Percentiles rank a stretch among this genome's conserved stretches.
These are phyloP conservation scores for Tupaia tana DNA, from an alignment of 2,113 vertebrate genomes.

Conservation along the genomic window DNA sequence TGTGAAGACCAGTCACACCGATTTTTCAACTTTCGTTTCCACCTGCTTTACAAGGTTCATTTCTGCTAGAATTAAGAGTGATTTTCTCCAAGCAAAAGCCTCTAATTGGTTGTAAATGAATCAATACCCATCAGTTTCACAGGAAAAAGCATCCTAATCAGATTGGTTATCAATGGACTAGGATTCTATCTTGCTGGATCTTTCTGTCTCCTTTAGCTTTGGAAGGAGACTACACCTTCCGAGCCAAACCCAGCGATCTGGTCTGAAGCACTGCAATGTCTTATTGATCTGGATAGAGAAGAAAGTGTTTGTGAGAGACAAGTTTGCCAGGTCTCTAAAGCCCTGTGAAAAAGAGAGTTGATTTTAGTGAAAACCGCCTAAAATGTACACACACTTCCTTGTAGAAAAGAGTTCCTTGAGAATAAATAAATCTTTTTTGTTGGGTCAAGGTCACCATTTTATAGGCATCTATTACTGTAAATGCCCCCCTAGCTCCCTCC, in stretches of 20 bases:
- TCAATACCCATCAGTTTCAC: slow-evolving; percentile 52
- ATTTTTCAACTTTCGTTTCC: slow-evolving; percentile 35
- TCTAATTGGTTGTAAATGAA: slow-evolving; percentile 64
- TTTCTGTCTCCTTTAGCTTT: slow-evolving; percentile 10
- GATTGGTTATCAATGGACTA: slow-evolving; percentile 55
- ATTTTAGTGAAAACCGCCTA: slow-evolving; percentile 51
- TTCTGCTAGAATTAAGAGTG: slow-evolving; percentile 18
- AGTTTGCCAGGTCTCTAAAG: not conserved
- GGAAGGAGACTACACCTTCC: not conserved
- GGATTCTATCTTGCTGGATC: slow-evolving; percentile 52
- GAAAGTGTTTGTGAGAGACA: not conserved
- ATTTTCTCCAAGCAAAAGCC: slow-evolving; percentile 5
- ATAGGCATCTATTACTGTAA: not conserved
- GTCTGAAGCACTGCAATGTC: not conserved
- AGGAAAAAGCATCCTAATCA: slow-evolving; percentile 59
- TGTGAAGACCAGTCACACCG: not conserved
- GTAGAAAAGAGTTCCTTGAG: not conserved
- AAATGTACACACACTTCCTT: not conserved
- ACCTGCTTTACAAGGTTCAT: slow-evolving; percentile 28
- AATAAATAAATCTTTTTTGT: slow-evolving; percentile 26
- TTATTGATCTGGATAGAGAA: slow-evolving; percentile 10
- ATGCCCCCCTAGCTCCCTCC: not conserved
- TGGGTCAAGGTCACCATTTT: not conserved
- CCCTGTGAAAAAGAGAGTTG: not conserved
- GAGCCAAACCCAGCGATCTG: not conserved